Base-by-base conservation (phyloP, 1,140 invertebrate genomes). In the Diploscapter pachys region DNA sequence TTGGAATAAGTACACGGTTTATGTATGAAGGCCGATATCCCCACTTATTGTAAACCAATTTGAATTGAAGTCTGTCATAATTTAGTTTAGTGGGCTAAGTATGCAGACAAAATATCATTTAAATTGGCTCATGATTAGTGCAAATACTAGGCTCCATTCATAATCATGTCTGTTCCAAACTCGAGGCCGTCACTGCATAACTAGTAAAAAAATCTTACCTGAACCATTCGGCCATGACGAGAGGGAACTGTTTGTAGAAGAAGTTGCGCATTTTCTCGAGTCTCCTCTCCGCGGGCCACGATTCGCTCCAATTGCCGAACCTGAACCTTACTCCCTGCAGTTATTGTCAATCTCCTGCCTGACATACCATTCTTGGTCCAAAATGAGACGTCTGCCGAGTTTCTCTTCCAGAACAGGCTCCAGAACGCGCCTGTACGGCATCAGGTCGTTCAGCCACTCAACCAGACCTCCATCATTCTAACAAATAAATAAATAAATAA, bases 401-500 rank as follows among this genome's bases (percentile, higher is more conserved):
- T 89, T 86, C 78, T 93, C 91, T 82, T 90, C 90, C 82, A 94
- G 94, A 48, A 94, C 85, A 56, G 89, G 88, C 70, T 90, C 87
- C 11, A 96, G 85, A 59, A 89, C 86, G 4, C 89, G 88, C 52
- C 94, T 89, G 5, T 95, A 89, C 0, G 92, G 91, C 11, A 91
- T 86, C 6, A 98, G 89, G 87, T 97, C 93, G 0, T 91, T 91
- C 48, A 98, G 89, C 94, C 95, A 98, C 86, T 99, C 94, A 62
- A 99, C 91, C 11, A 99, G 85, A 0, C 96, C 96, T 85, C 94
- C 95, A 81, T 93, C 91, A 31, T 31, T 31, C 6, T 8, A 59
- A 59, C 9, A 59, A 59, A 59, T 59, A 59, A 59, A 31, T 59
- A 1, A 59, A 31, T 59, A 11, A 59, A 31, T 11, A 31, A 59